These are phyloP conservation scores for Chascanopsetta lugubris DNA, from an alignment of 2,113 vertebrate genomes.

Conservation along the genomic window DNA sequence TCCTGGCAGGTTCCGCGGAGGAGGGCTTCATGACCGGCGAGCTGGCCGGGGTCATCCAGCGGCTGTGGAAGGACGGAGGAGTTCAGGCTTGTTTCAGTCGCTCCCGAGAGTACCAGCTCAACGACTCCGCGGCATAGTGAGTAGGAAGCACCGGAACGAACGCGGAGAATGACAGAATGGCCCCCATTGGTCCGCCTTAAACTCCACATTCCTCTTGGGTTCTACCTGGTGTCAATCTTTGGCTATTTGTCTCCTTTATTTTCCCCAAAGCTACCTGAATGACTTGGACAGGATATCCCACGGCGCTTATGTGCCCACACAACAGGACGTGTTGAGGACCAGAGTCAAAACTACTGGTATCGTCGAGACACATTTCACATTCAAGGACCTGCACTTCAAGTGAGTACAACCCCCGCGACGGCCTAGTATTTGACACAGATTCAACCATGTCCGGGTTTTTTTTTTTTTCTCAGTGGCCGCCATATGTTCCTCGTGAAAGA, in stretches of 20 bases:
- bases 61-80: conserved; percentile 94
- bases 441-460: background rate
- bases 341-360: conserved; percentile 99
- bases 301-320: conserved; percentile 92
- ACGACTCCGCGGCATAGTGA: conserved; percentile 99
- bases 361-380: conserved; percentile 99
- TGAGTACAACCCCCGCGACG: conserved; percentile 83
- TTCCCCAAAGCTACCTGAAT: conserved; percentile 89
- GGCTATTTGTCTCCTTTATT: background rate
- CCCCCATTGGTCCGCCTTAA: background rate
- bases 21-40: conserved; percentile 97
- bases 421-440: too few relatives aligned
- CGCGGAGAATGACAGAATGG: background rate
- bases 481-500: background rate
- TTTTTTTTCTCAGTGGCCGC: background rate
- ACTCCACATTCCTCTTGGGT: background rate
- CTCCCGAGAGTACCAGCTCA: conserved; percentile 98
- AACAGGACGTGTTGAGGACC: conserved; percentile 97
- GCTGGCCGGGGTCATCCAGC: conserved; percentile 93
- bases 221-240: background rate
- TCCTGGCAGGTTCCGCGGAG: conserved; percentile 92
- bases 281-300: conserved; percentile 97
- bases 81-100: conserved; percentile 95
- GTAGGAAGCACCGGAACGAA: conserved; percentile 58
- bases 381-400: conserved; percentile 99